Evolutionary conservation across 1,140 invertebrate species (phyloP), one percentile per base, ranked within the genome.

Genomic region (Leptinotarsa lineolata): DNA sequence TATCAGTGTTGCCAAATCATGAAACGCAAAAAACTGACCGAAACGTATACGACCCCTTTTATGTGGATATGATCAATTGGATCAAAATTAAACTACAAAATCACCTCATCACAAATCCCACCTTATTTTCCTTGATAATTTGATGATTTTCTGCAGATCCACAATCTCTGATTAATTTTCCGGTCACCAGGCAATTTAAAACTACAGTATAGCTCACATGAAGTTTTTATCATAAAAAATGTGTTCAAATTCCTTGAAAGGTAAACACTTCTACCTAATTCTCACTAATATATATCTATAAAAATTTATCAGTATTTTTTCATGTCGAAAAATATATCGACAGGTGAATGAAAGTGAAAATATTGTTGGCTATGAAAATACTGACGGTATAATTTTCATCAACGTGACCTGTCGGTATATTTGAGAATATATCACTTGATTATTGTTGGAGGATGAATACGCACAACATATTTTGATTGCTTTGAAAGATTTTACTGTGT

Each of bases 161-260:
- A 39, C 2, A 39, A 39, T 39, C 11, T 39, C 30, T 11, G 30
- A 39, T 39, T 2, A 39, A 39, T 54, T 4, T 24, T 22, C 20
- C 61, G 61, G 11, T 21, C 61, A 63, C 61, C 61, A 63, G 61
- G 11, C 20, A 1, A 21, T 46, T 68, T 20, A 18, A 44, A 20
- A 46, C 39, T 46, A 70, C 64, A 39, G 60, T 61, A 72, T 76
- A 73, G 70, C 76, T 77, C 76, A 77, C 76, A 68, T 46, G 44
- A 77, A 74, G 70, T 69, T 70, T 64, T 74, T 74, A 74, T 77
- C 76, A 76, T 73, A 68, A 72, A 72, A 45, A 76, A 78, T 78
- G 74, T 78, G 76, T 76, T 77, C 76, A 75, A 58, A 72, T 71
- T 45, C 58, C 58, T 18, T 44, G 45, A 68, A 39, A 68, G n/a